Percentiles rank a stretch among this genome's conserved stretches.
Conservation (phyloP, 2,888 invertebrate genomes). For the Stenurella melanura region DNA sequence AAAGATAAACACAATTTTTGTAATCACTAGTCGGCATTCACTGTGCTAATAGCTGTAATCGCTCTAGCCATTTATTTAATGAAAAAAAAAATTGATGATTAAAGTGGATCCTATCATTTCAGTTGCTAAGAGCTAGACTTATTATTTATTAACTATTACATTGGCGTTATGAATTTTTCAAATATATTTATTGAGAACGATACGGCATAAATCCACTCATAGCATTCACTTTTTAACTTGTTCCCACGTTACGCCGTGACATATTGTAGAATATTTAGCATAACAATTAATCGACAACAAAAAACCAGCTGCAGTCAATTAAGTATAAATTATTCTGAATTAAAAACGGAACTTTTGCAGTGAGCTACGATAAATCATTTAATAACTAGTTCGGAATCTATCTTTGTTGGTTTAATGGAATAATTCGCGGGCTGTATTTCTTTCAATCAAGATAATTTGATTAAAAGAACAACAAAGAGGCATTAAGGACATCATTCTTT, state of each 20-base stretch:
- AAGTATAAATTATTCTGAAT: constrained; percentile 24
- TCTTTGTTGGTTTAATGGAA: constrained; percentile 9
- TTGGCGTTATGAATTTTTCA: not conserved
- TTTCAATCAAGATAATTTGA: constrained; percentile 25
- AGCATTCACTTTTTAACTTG: constrained; percentile 4
- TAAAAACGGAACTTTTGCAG: constrained; percentile 19
- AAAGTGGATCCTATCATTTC: too few species aligned
- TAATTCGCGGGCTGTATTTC: constrained; percentile 11
- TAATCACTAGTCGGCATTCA: too few species aligned
- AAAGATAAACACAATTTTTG: too few species aligned
- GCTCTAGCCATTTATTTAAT: too few species aligned
- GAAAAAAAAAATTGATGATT: too few species aligned
- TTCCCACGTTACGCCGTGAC: constrained; percentile 27
- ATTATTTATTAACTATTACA: too few species aligned
- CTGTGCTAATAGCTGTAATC: too few species aligned
- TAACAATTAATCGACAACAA: constrained; percentile 27
- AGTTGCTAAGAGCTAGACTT: too few species aligned
- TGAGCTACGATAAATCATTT: constrained; percentile 24
- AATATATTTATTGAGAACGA: not conserved
- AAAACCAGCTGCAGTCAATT: constrained; percentile 24
- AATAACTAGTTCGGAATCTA: constrained; percentile 23
- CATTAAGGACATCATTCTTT: constrained; percentile 15
- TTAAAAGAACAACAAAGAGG: constrained; percentile 13
- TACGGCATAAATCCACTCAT: not conserved
- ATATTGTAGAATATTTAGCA: constrained; percentile 14